Evolutionary conservation across 92 coral and sea anemone genomes (phyloP), one percentile per base, ranked within the genome.

Genomic region (Umimayanthus kanabou): DNA sequence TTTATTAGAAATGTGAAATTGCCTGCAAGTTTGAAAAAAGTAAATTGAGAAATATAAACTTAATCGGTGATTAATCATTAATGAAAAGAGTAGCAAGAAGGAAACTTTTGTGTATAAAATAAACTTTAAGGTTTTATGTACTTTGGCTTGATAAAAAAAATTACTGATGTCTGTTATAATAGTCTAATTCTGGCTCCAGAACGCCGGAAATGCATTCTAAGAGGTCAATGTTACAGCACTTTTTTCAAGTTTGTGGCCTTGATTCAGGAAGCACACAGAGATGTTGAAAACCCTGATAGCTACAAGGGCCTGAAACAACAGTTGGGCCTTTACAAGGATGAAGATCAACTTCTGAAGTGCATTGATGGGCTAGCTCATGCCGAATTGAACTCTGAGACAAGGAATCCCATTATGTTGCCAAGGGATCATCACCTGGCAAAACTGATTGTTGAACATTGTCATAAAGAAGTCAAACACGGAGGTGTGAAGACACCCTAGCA

Each of bases 231-330:
- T n/a, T n/a, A n/a, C n/a, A n/a, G n/a, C n/a, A n/a, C n/a, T n/a
- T n/a, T n/a, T n/a, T n/a, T n/a, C n/a, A n/a, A n/a, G n/a, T n/a
- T n/a, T n/a, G n/a, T n/a, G n/a, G 49, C 69, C 18, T 84, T 90
- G 94, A 91, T 93, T 57, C 77, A 76, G 37, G 91, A 93, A 81
- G 30, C 73, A 22, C 95, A 91, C 76, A 61, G 80, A 64, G 89
- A 90, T 42, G 15, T 81, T 45, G 85, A 84, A 80, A 49, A 79
- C 25, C 80, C 39, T 15, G 55, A 53, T 33, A 85, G 89, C n/a
- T n/a, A n/a, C n/a, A n/a, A n/a, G n/a, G n/a, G n/a, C n/a, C n/a
- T n/a, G n/a, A n/a, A n/a, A n/a, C n/a, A n/a, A n/a, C n/a, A n/a
- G n/a, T n/a, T n/a, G n/a, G n/a, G n/a, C n/a, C n/a, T n/a, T n/a